Percentiles rank a stretch among this genome's conserved stretches.
Evolutionary conservation across 2,888 invertebrate species (phyloP).

Genomic region (Acronicta aceris): DNA sequence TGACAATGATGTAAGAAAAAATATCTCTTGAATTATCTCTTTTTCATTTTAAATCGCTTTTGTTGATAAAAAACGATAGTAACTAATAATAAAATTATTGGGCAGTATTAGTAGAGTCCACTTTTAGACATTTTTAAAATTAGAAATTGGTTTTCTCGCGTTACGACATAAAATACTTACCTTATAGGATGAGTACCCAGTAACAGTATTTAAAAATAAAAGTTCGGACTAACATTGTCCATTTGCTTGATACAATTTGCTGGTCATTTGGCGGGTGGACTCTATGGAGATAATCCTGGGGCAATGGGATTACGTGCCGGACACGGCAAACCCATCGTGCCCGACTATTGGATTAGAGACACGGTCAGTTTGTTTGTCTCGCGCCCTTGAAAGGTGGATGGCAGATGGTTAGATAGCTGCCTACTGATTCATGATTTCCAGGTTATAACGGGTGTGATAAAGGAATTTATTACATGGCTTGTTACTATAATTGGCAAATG

Average conservation of each 20-base stretch:
- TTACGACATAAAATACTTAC: slow-evolving; percentile 25
- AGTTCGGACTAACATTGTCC: slow-evolving; percentile 19
- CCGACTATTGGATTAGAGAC: slow-evolving; percentile 74
- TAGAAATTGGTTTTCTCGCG: slow-evolving; percentile 17
- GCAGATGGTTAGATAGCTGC: slow-evolving; percentile 58
- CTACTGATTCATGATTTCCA: slow-evolving; percentile 54
- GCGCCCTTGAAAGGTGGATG: slow-evolving; percentile 54
- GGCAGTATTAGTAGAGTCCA: too few relatives aligned
- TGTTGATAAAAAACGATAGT: too few relatives aligned
- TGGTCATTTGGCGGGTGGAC: slow-evolving; percentile 65
- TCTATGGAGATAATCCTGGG: slow-evolving; percentile 72
- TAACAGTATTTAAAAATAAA: slow-evolving; percentile 28
- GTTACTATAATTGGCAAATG: not conserved
- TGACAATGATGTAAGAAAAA: too few relatives aligned
- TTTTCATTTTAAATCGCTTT: too few relatives aligned
- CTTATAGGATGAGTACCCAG: not conserved
- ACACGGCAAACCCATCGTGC: slow-evolving; percentile 79
- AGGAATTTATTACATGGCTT: not conserved
- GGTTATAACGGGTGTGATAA: slow-evolving; percentile 44
- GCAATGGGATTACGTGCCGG: slow-evolving; percentile 77
- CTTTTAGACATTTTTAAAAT: not conserved
- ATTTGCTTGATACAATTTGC: slow-evolving; percentile 45
- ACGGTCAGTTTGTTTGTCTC: slow-evolving; percentile 64
- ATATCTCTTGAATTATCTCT: too few relatives aligned
- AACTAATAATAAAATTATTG: too few relatives aligned